These are phyloP conservation scores for Caenorhabditis imperialis DNA, from an alignment of 2,888 invertebrate species.

Conservation along the genomic window DNA sequence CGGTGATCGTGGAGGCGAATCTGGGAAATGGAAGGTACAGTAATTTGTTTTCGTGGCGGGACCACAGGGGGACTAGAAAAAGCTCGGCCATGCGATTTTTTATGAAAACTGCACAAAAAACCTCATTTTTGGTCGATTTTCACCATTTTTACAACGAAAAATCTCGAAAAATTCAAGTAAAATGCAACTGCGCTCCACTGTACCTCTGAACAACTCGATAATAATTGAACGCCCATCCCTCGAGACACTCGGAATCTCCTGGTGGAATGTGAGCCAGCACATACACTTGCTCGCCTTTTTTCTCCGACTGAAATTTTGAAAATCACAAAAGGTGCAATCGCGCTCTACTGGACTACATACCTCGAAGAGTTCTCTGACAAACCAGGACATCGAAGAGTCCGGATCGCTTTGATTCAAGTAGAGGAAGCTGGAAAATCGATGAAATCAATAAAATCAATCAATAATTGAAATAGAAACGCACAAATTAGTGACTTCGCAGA, in stretches of 20 bases:
- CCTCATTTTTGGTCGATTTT: too few species aligned
- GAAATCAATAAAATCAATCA: too few species aligned
- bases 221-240: slow-evolving; percentile 89
- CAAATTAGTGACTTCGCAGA: slow-evolving; percentile 79
- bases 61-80: too few species aligned
- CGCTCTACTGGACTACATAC: too few species aligned
- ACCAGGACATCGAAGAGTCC: slow-evolving; percentile 87
- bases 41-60: too few species aligned
- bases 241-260: slow-evolving; percentile 84
- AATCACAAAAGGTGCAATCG: neutral
- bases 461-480: too few species aligned
- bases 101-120: too few species aligned
- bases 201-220: slow-evolving; percentile 79
- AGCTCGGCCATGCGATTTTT: too few species aligned
- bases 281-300: slow-evolving; percentile 85
- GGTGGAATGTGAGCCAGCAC: slow-evolving; percentile 89
- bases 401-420: slow-evolving; percentile 89
- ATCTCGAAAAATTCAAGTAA: too few species aligned
- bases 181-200: neutral
- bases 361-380: slow-evolving; percentile 83
- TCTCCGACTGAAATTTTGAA: slow-evolving; percentile 82
- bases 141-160: too few species aligned
- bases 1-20: slow-evolving; percentile 86
- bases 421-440: slow-evolving; percentile 82
- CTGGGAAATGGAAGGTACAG: too few species aligned